Evolutionary conservation across 2,113 vertebrate species (phyloP), one percentile per base, ranked within the genome.

Genomic region (Rhabdomys dilectus): DNA sequence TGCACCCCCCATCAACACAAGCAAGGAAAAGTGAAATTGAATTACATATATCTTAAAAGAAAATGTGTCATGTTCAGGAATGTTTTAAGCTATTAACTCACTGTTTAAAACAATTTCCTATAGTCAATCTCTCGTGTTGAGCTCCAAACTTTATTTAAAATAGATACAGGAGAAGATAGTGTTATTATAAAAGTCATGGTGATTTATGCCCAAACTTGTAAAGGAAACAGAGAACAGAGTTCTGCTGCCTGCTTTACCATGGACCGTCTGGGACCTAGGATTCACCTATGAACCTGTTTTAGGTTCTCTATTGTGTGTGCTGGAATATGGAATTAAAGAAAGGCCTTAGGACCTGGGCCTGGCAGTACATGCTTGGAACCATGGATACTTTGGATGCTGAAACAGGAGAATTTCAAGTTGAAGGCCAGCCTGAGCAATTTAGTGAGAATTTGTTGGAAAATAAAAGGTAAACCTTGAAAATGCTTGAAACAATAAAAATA

Each of bases 101-200:
- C 73, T 87, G 53, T 92, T 94, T 45, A 89, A 95, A 97, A 94
- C 36, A 87, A 89, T 96, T 92, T 66, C 34, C 34, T 51, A 70
- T 78, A 95, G 77, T 89, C 60, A 76, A 53, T 75, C 91, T 94
- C 77, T 96, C 68, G 78, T 88, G 48, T 66, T 91, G 60, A 81
- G 2, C 73, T 91, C 95, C 70, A 93, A 96, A 58, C 51, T 73
- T 89, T 53, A 82, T 92, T 96, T 94, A 93, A 73, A 92, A 93
- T 75, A 84, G 66, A 87, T 56, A 94, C 15, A 89, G 89, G 89
- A 91, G 53, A 84, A 95, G 93, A 91, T 31, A 16, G 60, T 88
- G 34, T 31, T 91, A 96, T 96, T 88, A 89, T 94, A 94, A 95
- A 97, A 89, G 91, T 58, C 76, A 94, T 77, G n/a, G 53, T 77